Percentiles rank a stretch among this genome's conserved stretches.
Conservation (phyloP, 2,113 vertebrate genomes). For the Macquaria ambigua region DNA sequence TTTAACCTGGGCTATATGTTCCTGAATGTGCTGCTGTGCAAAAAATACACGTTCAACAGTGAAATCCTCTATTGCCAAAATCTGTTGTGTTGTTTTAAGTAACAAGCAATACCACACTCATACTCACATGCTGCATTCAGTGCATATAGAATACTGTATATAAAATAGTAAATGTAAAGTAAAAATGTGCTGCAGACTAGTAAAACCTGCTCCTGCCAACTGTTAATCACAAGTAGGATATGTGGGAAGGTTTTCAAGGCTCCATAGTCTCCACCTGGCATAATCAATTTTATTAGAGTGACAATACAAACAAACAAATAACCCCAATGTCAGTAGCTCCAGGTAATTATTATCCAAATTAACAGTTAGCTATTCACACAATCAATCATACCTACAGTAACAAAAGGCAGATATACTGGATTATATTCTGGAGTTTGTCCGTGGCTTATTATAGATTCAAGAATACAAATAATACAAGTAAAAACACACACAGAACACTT, state of each 20-base stretch:
- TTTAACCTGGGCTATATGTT: background rate
- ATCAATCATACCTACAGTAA: background rate
- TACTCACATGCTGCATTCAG: background rate
- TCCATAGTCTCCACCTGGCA: background rate
- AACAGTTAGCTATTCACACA: background rate
- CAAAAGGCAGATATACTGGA: background rate
- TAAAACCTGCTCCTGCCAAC: background rate
- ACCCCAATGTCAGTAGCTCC: background rate
- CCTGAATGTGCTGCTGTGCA: background rate
- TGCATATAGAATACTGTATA: background rate
- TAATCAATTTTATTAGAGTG: background rate
- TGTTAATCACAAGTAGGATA: background rate
- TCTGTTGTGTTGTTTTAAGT: background rate
- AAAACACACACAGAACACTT: background rate
- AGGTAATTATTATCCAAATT: slow-evolving; percentile 6
- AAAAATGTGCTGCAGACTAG: background rate
- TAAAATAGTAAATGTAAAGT: background rate
- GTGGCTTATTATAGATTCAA: background rate
- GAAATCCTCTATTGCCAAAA: background rate
- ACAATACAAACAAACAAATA: background rate
- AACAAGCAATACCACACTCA: background rate
- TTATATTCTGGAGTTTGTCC: background rate
- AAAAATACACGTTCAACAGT: background rate
- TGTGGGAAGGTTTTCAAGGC: background rate
- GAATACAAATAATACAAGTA: background rate